Conservation (phyloP, 2,113 vertebrate genomes). For the Macaca mulatta region DNA sequence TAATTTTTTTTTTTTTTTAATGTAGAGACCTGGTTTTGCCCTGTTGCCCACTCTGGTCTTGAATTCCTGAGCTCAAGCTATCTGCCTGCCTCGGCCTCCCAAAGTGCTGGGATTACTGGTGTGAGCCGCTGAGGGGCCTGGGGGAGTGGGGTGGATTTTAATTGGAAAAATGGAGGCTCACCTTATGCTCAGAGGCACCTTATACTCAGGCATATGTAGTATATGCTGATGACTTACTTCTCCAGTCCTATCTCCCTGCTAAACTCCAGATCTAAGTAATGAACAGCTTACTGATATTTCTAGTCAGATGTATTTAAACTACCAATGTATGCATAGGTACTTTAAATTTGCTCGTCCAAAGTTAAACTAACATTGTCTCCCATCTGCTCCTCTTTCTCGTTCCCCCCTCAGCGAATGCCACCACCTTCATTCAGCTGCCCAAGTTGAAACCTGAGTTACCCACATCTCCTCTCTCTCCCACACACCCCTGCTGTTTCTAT, state of each 20-base stretch:
- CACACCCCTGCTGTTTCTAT: neutral
- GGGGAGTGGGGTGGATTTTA: neutral
- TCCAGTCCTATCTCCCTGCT: neutral
- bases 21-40: no score
- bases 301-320: neutral
- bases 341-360: slow-evolving; percentile 11
- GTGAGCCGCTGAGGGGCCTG: no score
- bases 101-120: no score
- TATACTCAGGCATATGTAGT: neutral
- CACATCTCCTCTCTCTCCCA: neutral
- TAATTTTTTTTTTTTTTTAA: no score
- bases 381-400: neutral
- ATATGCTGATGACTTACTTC: neutral
- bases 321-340: neutral
- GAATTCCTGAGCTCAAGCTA: no score
- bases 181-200: neutral
- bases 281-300: slow-evolving; percentile 8
- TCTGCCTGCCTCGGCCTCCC: no score
- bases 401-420: neutral
- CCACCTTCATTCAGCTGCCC: neutral
- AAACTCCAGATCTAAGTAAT: neutral
- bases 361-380: slow-evolving; percentile 4
- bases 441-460: slow-evolving; percentile 39
- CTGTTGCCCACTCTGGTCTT: no score
- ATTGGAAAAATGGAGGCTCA: neutral